Evolutionary conservation across 2,113 vertebrate species (phyloP), one percentile per base, ranked within the genome.

Genomic region (Oncorhynchus mykiss): DNA sequence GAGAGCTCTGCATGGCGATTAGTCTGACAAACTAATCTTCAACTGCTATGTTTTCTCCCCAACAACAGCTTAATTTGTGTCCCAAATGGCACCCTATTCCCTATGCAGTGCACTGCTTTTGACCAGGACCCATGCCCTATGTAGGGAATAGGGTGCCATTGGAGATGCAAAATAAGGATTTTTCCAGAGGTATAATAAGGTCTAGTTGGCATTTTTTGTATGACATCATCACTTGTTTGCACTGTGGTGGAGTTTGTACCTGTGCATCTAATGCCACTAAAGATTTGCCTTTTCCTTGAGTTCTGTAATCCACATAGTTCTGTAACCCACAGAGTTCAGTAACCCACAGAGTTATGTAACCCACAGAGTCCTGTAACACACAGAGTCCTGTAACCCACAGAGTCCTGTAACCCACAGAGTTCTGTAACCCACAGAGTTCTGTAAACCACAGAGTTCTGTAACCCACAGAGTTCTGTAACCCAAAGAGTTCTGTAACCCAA

Each of bases 11-110:
- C 7, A 11, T 25, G 66, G 25, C 68, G 45, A 84, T 85, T 84
- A 77, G 79, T 83, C 78, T 75, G 18, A 12, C 57, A 66, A 68
- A 72, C 67, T 80, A 82, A 82, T 85, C 75, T 80, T 71, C 66
- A 66, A 67, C 49, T 75, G n/a, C 20, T 62, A 9, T 65, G 57
- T 78, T 66, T 25, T 70, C 31, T 8, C 20, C 68, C 54, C 24
- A 51, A 49, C 5, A 70, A 79, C 72, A 54, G 51, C 5, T 54
- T 54, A 54, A 54, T 4, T 5, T 54, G 1, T 18, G 3, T 18
- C 51, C 3, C 3, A 54, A 45, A 45, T 45, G 39, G 39, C 39
- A 18, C 9, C 9, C 16, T 54, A 54, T 16, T 14, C 51, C 13
- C 13, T 4, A 18, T 54, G 16, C 51, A 18, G 13, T 5, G 14